Evolutionary conservation across 2,113 vertebrate species (phyloP), one percentile per base, ranked within the genome.

Genomic region (Butorides virescens): DNA sequence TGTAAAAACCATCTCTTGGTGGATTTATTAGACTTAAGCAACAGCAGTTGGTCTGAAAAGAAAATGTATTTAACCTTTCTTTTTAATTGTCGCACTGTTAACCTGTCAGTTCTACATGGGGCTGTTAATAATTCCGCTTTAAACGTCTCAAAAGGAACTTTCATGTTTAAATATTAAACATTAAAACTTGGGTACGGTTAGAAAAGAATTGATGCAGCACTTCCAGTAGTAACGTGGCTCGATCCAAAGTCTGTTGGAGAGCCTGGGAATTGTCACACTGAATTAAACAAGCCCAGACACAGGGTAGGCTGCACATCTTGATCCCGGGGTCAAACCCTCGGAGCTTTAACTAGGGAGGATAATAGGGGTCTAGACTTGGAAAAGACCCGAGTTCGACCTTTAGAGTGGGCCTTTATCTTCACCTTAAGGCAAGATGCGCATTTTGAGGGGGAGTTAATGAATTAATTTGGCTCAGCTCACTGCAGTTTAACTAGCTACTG

Each of bases 51-150:
- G 91, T 96, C 94, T 96, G 90, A 91, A 96, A 95, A 96, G 93
- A 92, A 97, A 97, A 96, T 93, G 94, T 95, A 97, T 91, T 96
- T 97, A 97, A 96, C 97, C 96, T 97, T 97, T 96, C 97, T 85
- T 92, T 97, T 97, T 97, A 97, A 96, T 96, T 97, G 95, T 92
- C 80, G 2, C 73, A 76, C 88, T 93, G 94, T 95, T 97, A 97
- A 96, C 97, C 92, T 96, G 97, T 94, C 97, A 96, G 91, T 86
- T 95, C 90, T 95, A 85, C 94, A 87, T 0, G 88, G 92, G 67
- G 89, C 74, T 96, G 91, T 94, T 92, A 92, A 97, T 97, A 95
- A 94, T 96, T 95, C 93, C 0, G 0, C 96, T 93, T 93, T 73
- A 85, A 97, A 92, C 14, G n/a, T 77, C 92, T 96, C 92, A 74